phyloP scores from a whole-genome alignment of 2,113 vertebrate genomes.

The Micronisus gabar region DNA sequence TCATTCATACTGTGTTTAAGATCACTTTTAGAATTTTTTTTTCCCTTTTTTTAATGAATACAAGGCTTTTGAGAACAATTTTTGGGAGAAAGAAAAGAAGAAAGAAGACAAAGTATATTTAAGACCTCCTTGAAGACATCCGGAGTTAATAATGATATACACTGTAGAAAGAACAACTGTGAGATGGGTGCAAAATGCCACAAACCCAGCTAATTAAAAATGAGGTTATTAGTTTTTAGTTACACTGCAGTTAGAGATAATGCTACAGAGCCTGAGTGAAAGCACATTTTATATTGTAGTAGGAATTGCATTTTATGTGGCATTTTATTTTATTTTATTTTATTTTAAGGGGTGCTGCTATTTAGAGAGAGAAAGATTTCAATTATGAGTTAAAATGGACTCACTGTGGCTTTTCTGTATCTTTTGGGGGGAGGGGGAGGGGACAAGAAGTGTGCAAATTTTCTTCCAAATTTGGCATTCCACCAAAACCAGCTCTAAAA shows the following conservation, averaged over 20 bases:
- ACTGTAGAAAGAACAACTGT: slow-evolving; percentile 45
- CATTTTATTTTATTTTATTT: slow-evolving; percentile 41
- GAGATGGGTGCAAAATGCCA: slow-evolving; percentile 52
- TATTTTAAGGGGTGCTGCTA: slow-evolving; percentile 35
- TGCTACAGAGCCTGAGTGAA: slow-evolving; percentile 7
- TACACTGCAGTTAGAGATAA: slow-evolving; percentile 54
- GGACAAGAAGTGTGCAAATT: not conserved
- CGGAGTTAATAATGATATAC: slow-evolving; percentile 60
- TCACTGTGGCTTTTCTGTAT: not conserved
- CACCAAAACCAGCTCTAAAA: not conserved
- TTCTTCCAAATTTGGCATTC: not conserved
- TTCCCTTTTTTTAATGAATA: slow-evolving; percentile 39
- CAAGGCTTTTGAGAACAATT: slow-evolving; percentile 18
- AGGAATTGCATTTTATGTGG: slow-evolving; percentile 39
- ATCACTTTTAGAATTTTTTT: not conserved
- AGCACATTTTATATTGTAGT: slow-evolving; percentile 12
- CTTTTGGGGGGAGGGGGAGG: not conserved
- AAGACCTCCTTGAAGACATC: slow-evolving; percentile 60
- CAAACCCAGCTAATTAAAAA: slow-evolving; percentile 74
- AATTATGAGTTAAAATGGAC: not conserved
- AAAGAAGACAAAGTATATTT: slow-evolving; percentile 17
- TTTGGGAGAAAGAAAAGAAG: not conserved
- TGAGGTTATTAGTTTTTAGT: slow-evolving; percentile 69
- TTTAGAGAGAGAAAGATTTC: not conserved
- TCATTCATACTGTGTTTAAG: slow-evolving; percentile 51